Base-by-base conservation (phyloP, 2,888 invertebrate species). In the Amblyteles armatorius region DNA sequence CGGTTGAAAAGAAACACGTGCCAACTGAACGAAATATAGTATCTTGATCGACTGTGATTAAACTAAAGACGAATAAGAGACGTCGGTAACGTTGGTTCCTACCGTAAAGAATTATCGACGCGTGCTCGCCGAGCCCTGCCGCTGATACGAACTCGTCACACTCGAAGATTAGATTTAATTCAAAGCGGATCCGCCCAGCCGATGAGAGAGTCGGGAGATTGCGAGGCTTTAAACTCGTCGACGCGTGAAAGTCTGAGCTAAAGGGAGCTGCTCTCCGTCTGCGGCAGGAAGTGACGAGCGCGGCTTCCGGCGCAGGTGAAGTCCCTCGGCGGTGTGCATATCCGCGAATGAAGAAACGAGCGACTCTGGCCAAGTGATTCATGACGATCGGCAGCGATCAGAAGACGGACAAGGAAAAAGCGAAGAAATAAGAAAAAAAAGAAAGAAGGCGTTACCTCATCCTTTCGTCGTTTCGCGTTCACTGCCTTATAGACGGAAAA, bases 281-380 rank as follows among this genome's bases (percentile, higher is more conserved):
- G 22, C 33, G 63, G 82, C 84, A 82, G 84, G 84, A 84, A 79
- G 74, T 60, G 74, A 63, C 74, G 81, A 74, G 77, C 55, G 78
- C 22, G 50, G 78, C 79, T 79, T 84, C 81, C 84, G 84, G 81
- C 40, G 79, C 84, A 82, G 81, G 81, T 84, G 78, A 84, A 29
- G 69, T 55, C 19, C 11, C 68, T 36, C 44, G 44, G 11, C 69
- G 76, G 52, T 71, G 33, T 76, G 16, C 60, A 29, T 29, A 63
- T 50, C 33, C 19, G 36, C 36, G 72, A 52, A 81, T 74, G 48
- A 48, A 60, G 11, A 29, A 63, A 74, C n/a, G 36, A 36, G 72
- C 40, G 22, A 11, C 48, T 26, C 67, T 73, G 33, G 78, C 67
- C 52, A 40, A 3, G 55, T 26, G 55, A 22, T 60, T 16, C 29